Evolutionary conservation across 1,140 invertebrate genomes (phyloP).

Genomic region (Lepidurus packardi): DNA sequence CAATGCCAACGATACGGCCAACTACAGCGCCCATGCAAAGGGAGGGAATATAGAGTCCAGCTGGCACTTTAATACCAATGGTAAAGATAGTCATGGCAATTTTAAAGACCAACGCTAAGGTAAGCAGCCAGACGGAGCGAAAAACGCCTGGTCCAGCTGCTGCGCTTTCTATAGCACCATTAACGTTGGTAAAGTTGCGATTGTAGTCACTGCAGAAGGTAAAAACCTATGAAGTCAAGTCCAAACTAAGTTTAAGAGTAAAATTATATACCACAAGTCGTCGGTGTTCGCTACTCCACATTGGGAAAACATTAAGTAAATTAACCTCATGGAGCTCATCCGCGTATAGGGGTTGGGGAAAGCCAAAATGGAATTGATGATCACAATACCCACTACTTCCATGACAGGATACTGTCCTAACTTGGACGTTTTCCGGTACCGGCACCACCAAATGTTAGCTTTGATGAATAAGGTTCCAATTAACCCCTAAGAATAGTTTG

Average conservation of each 20-base stretch:
- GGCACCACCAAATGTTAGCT: slow-evolving; percentile 92
- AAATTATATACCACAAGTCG: slow-evolving; percentile 47
- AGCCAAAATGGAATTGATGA: slow-evolving; percentile 88
- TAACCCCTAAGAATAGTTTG: slow-evolving; percentile 33
- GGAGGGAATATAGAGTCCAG: slow-evolving; percentile 85
- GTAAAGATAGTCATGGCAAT: slow-evolving; percentile 95
- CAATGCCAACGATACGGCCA: slow-evolving; percentile 92
- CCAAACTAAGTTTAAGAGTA: not conserved
- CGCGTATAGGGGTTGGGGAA: slow-evolving; percentile 96
- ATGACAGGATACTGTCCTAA: slow-evolving; percentile 96
- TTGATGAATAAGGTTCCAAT: slow-evolving; percentile 90
- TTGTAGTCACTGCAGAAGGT: slow-evolving; percentile 66
- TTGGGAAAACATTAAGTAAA: slow-evolving; percentile 91
- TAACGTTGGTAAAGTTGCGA: slow-evolving; percentile 75
- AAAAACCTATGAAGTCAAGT: no score
- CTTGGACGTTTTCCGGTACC: slow-evolving; percentile 86
- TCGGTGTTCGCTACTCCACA: slow-evolving; percentile 89
- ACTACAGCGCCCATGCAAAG: slow-evolving; percentile 88
- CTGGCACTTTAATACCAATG: slow-evolving; percentile 92
- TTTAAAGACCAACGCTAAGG: slow-evolving; percentile 70
- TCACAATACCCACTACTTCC: slow-evolving; percentile 88
- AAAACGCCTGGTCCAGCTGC: slow-evolving; percentile 79
- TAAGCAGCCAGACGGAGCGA: slow-evolving; percentile 79
- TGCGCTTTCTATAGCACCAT: slow-evolving; percentile 69
- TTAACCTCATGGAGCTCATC: slow-evolving; percentile 95